A percentile compares a stretch with the other conserved stretches of the same genome.
phyloP scores from a whole-genome alignment of 2,888 invertebrate genomes.

The Dinocampus coccinellae region DNA sequence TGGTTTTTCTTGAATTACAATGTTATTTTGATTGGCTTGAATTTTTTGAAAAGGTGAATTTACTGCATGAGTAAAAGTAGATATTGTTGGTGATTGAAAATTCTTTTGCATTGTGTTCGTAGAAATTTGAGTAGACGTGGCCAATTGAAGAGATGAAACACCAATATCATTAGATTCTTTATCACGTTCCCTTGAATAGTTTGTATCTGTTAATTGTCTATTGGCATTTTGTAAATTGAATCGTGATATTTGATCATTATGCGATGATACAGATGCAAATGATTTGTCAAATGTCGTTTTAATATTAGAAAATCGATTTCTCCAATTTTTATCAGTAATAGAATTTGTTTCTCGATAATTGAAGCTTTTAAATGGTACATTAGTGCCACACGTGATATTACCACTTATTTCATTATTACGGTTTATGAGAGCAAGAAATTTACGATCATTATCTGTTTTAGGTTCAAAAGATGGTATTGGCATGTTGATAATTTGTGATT shows the following conservation, averaged over 20 bases:
- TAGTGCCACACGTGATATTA: conserved; percentile 23
- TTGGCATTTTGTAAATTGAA: conserved; percentile 20
- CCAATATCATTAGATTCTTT: conserved; percentile 24
- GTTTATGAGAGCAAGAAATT: conserved; percentile 86
- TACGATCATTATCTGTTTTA: conserved; percentile 87
- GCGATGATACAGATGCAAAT: neutral
- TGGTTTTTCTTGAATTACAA: conserved; percentile 37
- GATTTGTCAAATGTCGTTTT: conserved; percentile 83
- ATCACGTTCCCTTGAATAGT: conserved; percentile 30
- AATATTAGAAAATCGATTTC: conserved; percentile 84
- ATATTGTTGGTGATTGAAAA: conserved; percentile 16
- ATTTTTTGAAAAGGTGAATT: conserved; percentile 64
- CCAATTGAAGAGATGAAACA: conserved; percentile 39
- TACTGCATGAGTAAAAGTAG: conserved; percentile 62
- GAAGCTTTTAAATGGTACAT: conserved; percentile 57
- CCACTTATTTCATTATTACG: conserved; percentile 74
- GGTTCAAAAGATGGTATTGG: conserved; percentile 80
- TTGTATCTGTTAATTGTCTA: neutral
- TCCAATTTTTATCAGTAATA: conserved; percentile 77
- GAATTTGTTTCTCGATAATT: conserved; percentile 53
- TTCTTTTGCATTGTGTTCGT: conserved; percentile 6
- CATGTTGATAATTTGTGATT: conserved; percentile 58
- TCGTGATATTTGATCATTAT: neutral
- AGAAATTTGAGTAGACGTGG: neutral
- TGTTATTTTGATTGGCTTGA: conserved; percentile 42